These are phyloP conservation scores for Regulus satrapa DNA, from an alignment of 2,113 vertebrate genomes.

Conservation along the genomic window DNA sequence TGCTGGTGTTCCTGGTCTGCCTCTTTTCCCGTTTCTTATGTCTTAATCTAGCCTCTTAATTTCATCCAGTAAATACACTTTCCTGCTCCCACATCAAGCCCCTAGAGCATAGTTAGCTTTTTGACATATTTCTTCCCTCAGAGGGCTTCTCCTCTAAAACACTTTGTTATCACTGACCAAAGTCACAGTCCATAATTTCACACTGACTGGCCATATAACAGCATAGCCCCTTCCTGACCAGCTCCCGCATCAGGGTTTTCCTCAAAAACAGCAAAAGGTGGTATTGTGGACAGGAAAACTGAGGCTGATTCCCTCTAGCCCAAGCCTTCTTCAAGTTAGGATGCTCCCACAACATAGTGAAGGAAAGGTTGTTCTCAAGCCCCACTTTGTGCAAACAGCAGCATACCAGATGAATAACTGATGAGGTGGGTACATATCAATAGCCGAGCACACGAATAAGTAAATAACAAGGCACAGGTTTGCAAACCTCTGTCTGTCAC, in stretches of 20 bases:
- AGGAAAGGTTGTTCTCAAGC: not conserved
- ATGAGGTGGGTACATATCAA: not conserved
- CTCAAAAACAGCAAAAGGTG: not conserved
- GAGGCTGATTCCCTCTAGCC: not conserved
- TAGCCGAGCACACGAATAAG: not conserved
- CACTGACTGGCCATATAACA: not conserved
- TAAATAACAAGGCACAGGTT: not conserved
- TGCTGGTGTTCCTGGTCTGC: not conserved
- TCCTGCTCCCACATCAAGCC: not conserved
- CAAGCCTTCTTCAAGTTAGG: not conserved
- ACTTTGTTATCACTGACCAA: not conserved
- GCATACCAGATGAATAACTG: not conserved
- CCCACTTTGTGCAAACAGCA: not conserved
- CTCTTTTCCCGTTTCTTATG: not conserved
- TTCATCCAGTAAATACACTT: not conserved
- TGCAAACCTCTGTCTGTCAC: not conserved
- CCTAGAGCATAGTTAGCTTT: not conserved
- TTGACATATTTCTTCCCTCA: not conserved
- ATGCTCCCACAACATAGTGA: not conserved
- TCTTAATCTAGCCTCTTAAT: not conserved
- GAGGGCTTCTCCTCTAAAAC: not conserved
- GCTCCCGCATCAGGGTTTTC: not conserved
- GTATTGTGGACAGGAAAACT: not conserved
- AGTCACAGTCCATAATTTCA: not conserved
- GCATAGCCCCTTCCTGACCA: not conserved